Evolutionary conservation across 2,888 invertebrate species (phyloP).

Genomic region (Catocala sponsa): DNA sequence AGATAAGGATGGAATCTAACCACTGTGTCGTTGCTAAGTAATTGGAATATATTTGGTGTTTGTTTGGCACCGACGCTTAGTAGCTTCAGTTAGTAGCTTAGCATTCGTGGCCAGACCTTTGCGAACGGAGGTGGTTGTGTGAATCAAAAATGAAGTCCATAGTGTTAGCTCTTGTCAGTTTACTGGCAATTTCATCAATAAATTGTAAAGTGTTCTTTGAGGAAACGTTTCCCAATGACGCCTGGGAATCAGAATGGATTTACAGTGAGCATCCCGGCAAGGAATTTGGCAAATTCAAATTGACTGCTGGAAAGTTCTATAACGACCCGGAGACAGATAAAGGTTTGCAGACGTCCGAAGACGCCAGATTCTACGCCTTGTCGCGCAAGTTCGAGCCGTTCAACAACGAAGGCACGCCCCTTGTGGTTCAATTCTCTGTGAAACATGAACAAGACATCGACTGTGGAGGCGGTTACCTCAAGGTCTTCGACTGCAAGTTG

Average conservation of each 20-base stretch:
- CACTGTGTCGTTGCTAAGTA: too few relatives aligned
- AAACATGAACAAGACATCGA: constrained; percentile 99
- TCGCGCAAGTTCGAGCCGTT: constrained; percentile 97
- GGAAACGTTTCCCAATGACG: constrained; percentile 94
- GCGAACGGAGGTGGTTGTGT: constrained; percentile 69
- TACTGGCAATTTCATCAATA: constrained; percentile 88
- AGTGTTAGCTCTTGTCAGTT: constrained; percentile 87
- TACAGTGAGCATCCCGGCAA: constrained; percentile 97
- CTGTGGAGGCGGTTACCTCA: constrained; percentile 97
- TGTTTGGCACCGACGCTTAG: too few relatives aligned
- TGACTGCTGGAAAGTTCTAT: constrained; percentile 98
- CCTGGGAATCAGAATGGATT: constrained; percentile 97
- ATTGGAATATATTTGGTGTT: too few relatives aligned
- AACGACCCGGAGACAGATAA: constrained; percentile 96
- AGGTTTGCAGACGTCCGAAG: constrained; percentile 98
- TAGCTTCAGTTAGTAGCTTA: too few relatives aligned
- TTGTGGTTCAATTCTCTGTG: constrained; percentile 98
- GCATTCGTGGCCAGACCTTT: constrained; percentile 86
- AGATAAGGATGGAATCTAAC: too few relatives aligned
- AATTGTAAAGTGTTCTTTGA: constrained; percentile 92
- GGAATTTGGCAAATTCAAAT: constrained; percentile 97
- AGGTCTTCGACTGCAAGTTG: constrained; percentile 96
- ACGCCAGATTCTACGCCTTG: constrained; percentile 99
- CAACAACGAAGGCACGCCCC: constrained; percentile 95
- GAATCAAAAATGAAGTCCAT: constrained; percentile 87